A percentile compares a stretch with the other conserved stretches of the same genome.
Evolutionary conservation across 2,113 vertebrate genomes (phyloP).

Genomic region (Epinephelus lanceolatus): DNA sequence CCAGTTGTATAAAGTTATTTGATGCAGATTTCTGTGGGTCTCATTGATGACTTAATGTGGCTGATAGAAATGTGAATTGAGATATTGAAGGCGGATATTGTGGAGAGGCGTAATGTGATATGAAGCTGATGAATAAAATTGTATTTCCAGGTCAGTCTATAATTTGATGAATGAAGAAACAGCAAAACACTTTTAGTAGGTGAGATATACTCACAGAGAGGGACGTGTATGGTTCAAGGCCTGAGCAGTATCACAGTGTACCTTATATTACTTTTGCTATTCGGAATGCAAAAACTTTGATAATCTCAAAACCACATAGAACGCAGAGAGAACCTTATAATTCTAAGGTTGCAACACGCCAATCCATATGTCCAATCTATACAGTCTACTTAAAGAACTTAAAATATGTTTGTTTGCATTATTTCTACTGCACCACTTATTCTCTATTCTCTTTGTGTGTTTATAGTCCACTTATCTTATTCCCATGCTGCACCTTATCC

Average conservation of each 20-base stretch:
- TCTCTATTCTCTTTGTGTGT: constrained; percentile 27
- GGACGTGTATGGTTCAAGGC: too few species aligned
- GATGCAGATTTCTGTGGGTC: neutral
- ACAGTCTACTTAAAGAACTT: neutral
- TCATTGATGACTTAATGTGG: neutral
- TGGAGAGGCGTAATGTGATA: neutral
- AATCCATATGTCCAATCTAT: neutral
- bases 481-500: constrained; percentile 58
- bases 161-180: too few species aligned
- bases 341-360: too few species aligned
- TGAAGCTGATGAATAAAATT: too few species aligned
- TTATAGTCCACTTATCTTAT: constrained; percentile 51
- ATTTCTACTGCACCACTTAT: neutral
- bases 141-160: too few species aligned
- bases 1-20: neutral
- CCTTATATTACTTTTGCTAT: too few species aligned
- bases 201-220: too few species aligned
- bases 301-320: too few species aligned
- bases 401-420: neutral
- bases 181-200: too few species aligned
- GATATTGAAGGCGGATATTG: neutral
- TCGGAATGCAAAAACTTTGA: too few species aligned
- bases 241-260: too few species aligned
- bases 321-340: too few species aligned
- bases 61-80: neutral